Conservation (phyloP, 2,888 invertebrate species). For the Pandemis corylana region DNA sequence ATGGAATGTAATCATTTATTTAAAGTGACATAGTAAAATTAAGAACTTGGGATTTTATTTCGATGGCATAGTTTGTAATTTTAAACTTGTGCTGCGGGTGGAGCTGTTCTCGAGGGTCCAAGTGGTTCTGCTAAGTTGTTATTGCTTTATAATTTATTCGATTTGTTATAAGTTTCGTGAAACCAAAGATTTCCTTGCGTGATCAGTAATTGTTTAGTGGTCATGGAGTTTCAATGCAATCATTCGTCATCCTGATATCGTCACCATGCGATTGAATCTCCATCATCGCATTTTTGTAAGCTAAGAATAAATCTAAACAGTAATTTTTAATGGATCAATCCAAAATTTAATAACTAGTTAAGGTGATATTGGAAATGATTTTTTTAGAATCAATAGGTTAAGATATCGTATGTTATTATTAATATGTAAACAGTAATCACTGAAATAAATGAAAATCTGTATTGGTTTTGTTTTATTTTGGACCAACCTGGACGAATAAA, state of each 20-base stretch:
- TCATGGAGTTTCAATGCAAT: slow-evolving; percentile 15
- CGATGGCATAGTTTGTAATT: slow-evolving; percentile 64
- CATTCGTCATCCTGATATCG: neutral
- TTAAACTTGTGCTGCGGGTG: slow-evolving; percentile 43
- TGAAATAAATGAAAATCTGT: slow-evolving; percentile 82
- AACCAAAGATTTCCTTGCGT: slow-evolving; percentile 57
- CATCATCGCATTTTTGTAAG: slow-evolving; percentile 57
- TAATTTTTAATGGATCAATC: slow-evolving; percentile 81
- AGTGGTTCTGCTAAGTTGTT: slow-evolving; percentile 51
- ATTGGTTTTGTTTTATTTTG: slow-evolving; percentile 56
- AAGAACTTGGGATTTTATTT: slow-evolving; percentile 51
- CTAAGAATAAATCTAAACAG: slow-evolving; percentile 67
- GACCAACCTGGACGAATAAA: neutral
- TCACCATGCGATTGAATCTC: slow-evolving; percentile 50
- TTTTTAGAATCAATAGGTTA: slow-evolving; percentile 84
- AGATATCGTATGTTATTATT: slow-evolving; percentile 83
- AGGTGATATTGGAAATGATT: slow-evolving; percentile 85
- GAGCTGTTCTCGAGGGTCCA: slow-evolving; percentile 49
- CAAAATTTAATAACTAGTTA: slow-evolving; percentile 80
- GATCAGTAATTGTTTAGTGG: slow-evolving; percentile 25
- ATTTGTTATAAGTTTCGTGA: slow-evolving; percentile 58
- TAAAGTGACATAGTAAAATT: slow-evolving; percentile 63
- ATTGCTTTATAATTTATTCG: slow-evolving; percentile 59
- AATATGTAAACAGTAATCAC: slow-evolving; percentile 84
- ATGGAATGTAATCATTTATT: slow-evolving; percentile 69